Conservation (phyloP, 2,797 vertebrate genomes). For the Amniataba percoides region DNA sequence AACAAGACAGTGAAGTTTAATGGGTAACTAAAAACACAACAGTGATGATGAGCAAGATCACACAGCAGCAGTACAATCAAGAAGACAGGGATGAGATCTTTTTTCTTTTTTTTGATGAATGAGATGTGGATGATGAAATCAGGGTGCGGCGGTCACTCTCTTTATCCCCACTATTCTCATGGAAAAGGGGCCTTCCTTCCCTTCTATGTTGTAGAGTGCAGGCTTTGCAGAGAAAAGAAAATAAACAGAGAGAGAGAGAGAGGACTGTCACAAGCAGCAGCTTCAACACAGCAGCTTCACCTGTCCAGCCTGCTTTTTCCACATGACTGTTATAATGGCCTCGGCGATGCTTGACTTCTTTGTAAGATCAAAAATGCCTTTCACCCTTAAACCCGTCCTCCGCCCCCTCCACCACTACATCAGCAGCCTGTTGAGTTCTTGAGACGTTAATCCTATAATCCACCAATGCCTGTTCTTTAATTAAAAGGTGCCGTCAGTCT, state of each 20-base stretch:
- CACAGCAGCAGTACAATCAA: not conserved
- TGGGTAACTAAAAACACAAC: slow-evolving; percentile 18
- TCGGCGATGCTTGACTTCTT: slow-evolving; percentile 27
- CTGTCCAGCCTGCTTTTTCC: not conserved
- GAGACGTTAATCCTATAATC: slow-evolving; percentile 75
- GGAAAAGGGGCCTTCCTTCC: slow-evolving; percentile 50
- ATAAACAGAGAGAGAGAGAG: slow-evolving; percentile 1
- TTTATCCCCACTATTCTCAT: slow-evolving; percentile 67
- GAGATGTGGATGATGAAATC: slow-evolving; percentile 39
- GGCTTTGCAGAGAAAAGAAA: slow-evolving; percentile 34
- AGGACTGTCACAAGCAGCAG: slow-evolving; percentile 19
- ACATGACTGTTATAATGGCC: slow-evolving; percentile 5
- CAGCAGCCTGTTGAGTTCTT: slow-evolving; percentile 28
- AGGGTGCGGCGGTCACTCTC: slow-evolving; percentile 46
- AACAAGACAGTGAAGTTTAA: slow-evolving; percentile 46
- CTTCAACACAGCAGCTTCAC: slow-evolving; percentile 14
- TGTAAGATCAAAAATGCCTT: slow-evolving; percentile 45
- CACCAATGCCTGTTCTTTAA: slow-evolving; percentile 48
- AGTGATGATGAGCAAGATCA: not conserved
- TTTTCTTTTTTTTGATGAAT: not conserved
- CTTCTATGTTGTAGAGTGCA: slow-evolving; percentile 56
- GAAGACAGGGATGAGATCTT: accelerated
- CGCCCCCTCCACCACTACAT: slow-evolving; percentile 14
- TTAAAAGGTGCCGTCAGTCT: slow-evolving; percentile 54
- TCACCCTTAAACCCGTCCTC: slow-evolving; percentile 7